Base-by-base conservation (phyloP, 2,797 vertebrate genomes). In the Bucorvus abyssinicus region DNA sequence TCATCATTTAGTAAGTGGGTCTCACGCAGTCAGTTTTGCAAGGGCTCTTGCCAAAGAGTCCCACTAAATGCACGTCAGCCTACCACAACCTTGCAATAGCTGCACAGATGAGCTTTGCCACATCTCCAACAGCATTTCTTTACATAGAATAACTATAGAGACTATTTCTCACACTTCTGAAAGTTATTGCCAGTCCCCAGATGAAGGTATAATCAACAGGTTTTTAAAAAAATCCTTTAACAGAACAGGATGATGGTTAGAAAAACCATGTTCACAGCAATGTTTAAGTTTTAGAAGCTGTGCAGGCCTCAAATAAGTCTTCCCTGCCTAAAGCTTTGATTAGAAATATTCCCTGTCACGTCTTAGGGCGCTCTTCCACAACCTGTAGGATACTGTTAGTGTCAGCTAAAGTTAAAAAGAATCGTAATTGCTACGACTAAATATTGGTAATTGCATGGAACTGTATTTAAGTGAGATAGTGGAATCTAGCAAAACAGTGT, bases 11-110 rank as follows among this genome's bases (percentile, higher is more conserved):
- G 0, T 26, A 75, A 74, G 23, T 6, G 14, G 56, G 36, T 45
- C 78, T 84, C 5, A 0, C 0, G 0, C 40, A 87, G 60, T 10
- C 49, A 32, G 36, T 47, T 91, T n/a, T 71, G 40, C 40, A 40
- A 75, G 34, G 49, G 67, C 4, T 44, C 44, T 55, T 75, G 78
- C 36, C 82, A 84, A 49, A 49, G 36, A 77, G 52, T 68, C 24
- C 27, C 67, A 49, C 22, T 78, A 84, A 84, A 61, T 59, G 40
- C n/a, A 30, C 0, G 22, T 65, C 63, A 60, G 40, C 40, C 34
- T 29, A 40, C 30, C 88, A 52, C 34, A 59, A 34, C 12, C 22
- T 44, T 18, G 40, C 36, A 68, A 50, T 14, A 68, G 44, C 38
- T 86, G 52, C 42, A 30, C 26, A 22, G 29, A 57, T 1, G 4